Conservation (phyloP, 2,797 vertebrate species). For the Schizopygopsis malacanthus region DNA sequence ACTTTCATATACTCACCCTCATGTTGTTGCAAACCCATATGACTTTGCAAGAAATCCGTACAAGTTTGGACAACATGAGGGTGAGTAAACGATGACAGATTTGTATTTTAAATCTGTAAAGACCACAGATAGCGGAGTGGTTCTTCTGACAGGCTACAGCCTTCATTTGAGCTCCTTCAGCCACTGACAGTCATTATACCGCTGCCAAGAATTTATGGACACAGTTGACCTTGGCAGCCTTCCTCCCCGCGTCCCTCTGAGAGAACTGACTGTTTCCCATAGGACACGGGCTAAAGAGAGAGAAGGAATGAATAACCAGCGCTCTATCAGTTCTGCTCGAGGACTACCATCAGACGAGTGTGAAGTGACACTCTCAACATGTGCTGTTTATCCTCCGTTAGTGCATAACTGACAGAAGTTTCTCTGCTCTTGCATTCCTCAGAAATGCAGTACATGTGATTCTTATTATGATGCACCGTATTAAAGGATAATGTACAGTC, state of each 20-base stretch:
- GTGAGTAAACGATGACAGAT: slow-evolving; percentile 14
- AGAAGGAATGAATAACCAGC: slow-evolving; percentile 19
- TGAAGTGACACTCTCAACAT: slow-evolving; percentile 22
- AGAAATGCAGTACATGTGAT: slow-evolving; percentile 9
- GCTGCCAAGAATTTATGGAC: slow-evolving; percentile 47
- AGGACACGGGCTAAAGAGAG: slow-evolving; percentile 14
- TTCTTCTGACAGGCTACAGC: slow-evolving; percentile 3
- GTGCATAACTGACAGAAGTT: slow-evolving; percentile 8
- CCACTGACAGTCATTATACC: slow-evolving; percentile 40
- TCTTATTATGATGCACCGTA: neutral
- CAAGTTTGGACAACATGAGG: slow-evolving; percentile 7
- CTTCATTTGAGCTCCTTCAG: slow-evolving; percentile 26
- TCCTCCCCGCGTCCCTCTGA: slow-evolving; percentile 26
- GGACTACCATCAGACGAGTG: slow-evolving; percentile 5
- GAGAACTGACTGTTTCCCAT: slow-evolving; percentile 35
- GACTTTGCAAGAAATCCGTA: neutral
- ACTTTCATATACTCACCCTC: neutral
- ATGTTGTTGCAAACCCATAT: slow-evolving; percentile 5
- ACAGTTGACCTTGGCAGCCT: slow-evolving; percentile 44
- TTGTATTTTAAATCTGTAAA: slow-evolving; percentile 11
- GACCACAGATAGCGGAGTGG: neutral
- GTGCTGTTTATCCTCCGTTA: slow-evolving; percentile 16
- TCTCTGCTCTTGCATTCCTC: slow-evolving; percentile 12
- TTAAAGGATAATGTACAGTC: slow-evolving; percentile 1
- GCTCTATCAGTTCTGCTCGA: slow-evolving; percentile 28